Base-by-base conservation (phyloP, 2,113 vertebrate genomes). In the Lycaon pictus region DNA sequence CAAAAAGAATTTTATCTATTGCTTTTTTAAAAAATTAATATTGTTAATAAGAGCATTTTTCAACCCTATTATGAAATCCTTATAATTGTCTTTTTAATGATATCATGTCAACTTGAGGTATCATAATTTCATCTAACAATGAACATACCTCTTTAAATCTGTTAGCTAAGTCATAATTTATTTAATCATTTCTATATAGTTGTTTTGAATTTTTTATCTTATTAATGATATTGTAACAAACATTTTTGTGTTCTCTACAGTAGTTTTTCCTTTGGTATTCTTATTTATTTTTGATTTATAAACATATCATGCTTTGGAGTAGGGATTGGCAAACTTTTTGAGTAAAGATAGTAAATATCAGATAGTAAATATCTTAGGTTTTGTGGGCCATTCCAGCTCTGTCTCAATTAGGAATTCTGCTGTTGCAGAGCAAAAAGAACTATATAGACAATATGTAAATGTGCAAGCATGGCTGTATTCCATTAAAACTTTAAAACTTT, bases 241-340 rank as follows among this genome's bases (percentile, higher is more conserved):
- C 0, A 7, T 86, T 48, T 88, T 91, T 48, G 0, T 96, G 37
- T 80, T 88, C 10, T 88, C 6, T 58, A 23, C 1, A 48, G 10
- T 56, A 67, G 25, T 60, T 32, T 74, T 35, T n/a, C 22, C 56
- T 84, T 95, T 90, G 32, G 43, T 12, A 56, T 86, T 92, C 77
- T 83, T 89, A 65, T 86, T 96, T 95, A 53, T 72, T 94, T 88
- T 81, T 55, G 74, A 63, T 29, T 89, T 83, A 32, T 88, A 85
- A 86, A 93, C 37, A 90, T 76, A 6, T 69, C 29, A 11, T 74
- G 25, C 35, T 88, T 53, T 58, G 86, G 51, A 84, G 60, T 13
- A 95, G 43, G 87, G 3, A 60, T 55, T 22, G 58, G 63, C 55
- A 87, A 80, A 17, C 17, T 29, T 56, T 89, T 95, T 71, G 32